These are phyloP conservation scores for Amiota communis DNA, from an alignment of 2,888 invertebrate genomes.

Conservation along the genomic window DNA sequence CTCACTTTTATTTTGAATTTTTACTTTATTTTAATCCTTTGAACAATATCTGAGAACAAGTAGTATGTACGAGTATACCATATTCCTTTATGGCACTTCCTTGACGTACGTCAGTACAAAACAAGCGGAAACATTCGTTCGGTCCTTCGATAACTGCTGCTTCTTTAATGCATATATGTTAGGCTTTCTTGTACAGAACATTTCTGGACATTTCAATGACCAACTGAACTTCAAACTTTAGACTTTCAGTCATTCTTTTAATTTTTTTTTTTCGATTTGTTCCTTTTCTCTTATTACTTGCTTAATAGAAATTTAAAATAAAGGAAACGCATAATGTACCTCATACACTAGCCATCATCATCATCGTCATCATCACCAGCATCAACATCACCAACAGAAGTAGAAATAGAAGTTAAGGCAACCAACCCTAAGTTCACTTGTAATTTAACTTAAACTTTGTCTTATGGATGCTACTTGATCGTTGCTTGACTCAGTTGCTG, in stretches of 20 bases:
- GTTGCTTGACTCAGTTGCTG: background rate
- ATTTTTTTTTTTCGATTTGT: background rate
- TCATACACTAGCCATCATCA: background rate
- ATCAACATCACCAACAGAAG: conserved; percentile 34
- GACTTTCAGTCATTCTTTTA: conserved; percentile 37
- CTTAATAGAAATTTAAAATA: conserved; percentile 17
- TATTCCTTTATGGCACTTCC: conserved; percentile 52
- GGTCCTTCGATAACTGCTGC: background rate
- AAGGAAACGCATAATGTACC: conserved; percentile 20
- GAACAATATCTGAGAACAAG: conserved; percentile 28
- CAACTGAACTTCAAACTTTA: conserved; percentile 67
- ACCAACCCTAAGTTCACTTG: conserved; percentile 39
- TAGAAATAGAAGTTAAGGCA: background rate
- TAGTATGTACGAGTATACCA: background rate
- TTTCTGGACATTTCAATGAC: conserved; percentile 57
- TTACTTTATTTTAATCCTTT: conserved; percentile 51
- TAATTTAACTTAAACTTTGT: conserved; percentile 7
- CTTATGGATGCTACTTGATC: background rate
- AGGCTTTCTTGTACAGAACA: background rate
- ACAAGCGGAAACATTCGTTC: conserved; percentile 18
- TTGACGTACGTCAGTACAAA: conserved; percentile 38
- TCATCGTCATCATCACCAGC: conserved; percentile 5
- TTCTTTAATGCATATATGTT: background rate
- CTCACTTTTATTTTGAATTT: background rate
- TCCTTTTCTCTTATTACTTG: conserved; percentile 9